phyloP scores from a whole-genome alignment of 2,113 vertebrate species.

The Sinocyclocheilus rhinocerous region DNA sequence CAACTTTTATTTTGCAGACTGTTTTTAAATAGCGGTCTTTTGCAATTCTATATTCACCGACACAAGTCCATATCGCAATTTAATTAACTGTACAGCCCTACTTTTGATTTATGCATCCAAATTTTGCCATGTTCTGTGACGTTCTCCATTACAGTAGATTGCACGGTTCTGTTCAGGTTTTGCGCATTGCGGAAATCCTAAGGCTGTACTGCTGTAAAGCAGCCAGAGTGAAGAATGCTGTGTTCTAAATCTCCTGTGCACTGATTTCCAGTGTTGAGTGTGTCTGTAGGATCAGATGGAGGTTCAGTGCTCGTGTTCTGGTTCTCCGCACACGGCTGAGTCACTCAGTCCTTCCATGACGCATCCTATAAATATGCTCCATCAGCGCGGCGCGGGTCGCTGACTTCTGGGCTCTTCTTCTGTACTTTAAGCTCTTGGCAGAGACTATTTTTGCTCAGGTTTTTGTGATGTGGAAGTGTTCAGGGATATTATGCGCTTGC shows the following conservation, averaged over 20 bases:
- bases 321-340: background rate
- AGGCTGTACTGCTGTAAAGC: background rate
- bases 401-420: background rate
- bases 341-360: conserved; percentile 24
- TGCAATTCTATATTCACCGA: too few species aligned
- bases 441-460: conserved; percentile 39
- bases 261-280: background rate
- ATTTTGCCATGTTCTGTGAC: background rate
- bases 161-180: background rate
- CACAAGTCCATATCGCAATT: too few species aligned
- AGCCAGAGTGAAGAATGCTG: background rate
- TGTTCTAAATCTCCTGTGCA: background rate
- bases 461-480: background rate
- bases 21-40: too few species aligned
- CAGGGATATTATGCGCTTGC: background rate
- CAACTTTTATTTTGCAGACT: too few species aligned
- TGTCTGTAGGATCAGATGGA: background rate
- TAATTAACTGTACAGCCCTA: background rate
- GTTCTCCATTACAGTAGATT: background rate
- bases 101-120: background rate
- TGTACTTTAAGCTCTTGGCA: conserved; percentile 22
- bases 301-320: background rate
- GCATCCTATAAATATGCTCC: conserved; percentile 38
- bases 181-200: background rate
- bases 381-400: background rate